These are phyloP conservation scores for Acromyrmex echinatior DNA, from an alignment of 1,140 invertebrate species.

Conservation along the genomic window DNA sequence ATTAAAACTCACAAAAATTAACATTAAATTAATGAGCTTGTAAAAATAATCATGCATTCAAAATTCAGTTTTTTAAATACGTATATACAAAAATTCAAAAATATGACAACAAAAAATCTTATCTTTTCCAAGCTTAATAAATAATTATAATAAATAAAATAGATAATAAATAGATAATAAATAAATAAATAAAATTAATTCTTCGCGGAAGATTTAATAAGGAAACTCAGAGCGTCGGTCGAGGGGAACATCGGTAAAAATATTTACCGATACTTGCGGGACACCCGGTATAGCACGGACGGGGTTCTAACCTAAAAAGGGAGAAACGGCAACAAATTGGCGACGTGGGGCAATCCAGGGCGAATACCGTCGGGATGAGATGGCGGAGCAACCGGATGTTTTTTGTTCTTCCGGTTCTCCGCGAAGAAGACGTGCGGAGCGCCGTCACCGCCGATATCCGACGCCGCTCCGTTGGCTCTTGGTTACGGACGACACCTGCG, in stretches of 20 bases:
- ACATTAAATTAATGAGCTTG: background rate
- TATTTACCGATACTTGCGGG: background rate
- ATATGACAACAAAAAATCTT: background rate
- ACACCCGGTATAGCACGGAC: constrained; percentile 32
- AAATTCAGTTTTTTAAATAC: background rate
- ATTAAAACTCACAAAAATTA: background rate
- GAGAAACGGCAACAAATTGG: background rate
- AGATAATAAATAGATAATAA: background rate
- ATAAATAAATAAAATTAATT: background rate
- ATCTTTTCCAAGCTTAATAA: background rate
- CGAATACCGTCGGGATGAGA: background rate
- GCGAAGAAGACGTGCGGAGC: background rate
- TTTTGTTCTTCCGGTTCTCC: background rate
- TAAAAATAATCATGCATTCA: background rate
- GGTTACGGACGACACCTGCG: constrained; percentile 37
- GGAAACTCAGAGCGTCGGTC: background rate
- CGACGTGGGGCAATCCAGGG: background rate
- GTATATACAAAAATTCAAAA: background rate
- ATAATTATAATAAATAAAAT: background rate
- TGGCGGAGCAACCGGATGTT: background rate
- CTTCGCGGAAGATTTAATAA: background rate
- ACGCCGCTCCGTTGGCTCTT: constrained; percentile 1
- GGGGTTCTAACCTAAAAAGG: constrained; percentile 34
- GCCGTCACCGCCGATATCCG: background rate
- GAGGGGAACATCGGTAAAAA: background rate